These are phyloP conservation scores for Raja brachyura DNA, from an alignment of 2,113 vertebrate species.

Conservation along the genomic window DNA sequence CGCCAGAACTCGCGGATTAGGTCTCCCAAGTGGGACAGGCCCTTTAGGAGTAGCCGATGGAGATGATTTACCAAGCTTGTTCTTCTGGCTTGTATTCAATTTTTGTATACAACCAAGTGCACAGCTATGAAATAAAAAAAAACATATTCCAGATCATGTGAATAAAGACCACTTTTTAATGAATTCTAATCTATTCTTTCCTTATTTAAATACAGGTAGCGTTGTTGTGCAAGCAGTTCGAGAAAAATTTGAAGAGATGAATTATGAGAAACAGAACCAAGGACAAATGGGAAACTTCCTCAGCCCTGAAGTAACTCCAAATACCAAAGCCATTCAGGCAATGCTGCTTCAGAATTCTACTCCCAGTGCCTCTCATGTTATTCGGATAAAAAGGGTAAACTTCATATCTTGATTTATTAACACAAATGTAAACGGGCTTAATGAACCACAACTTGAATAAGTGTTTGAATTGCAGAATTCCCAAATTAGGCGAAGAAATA, in stretches of 20 bases:
- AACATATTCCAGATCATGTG: not conserved
- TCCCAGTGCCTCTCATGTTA: not conserved
- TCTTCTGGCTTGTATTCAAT: not conserved
- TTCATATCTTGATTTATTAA: not conserved
- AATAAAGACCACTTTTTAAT: not conserved
- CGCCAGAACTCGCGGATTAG: too few species aligned
- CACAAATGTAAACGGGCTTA: not conserved
- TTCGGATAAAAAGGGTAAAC: slow-evolving; percentile 23
- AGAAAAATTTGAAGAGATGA: slow-evolving; percentile 35
- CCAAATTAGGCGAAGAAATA: not conserved
- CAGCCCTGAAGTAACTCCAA: not conserved
- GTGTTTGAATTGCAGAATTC: not conserved
- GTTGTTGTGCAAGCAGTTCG: slow-evolving; percentile 7
- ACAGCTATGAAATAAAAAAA: not conserved
- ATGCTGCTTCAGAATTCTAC: slow-evolving; percentile 8
- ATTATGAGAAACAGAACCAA: not conserved
- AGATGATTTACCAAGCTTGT: not conserved
- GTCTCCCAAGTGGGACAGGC: too few species aligned
- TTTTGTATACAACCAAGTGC: too few species aligned
- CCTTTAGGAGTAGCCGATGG: not conserved
- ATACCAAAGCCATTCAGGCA: slow-evolving; percentile 1
- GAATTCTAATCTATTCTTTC: too few species aligned
- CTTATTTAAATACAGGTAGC: not conserved
- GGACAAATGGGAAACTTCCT: not conserved
- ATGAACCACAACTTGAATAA: not conserved